Conservation (phyloP, 1,140 invertebrate genomes). For the Drosophila yakuba region DNA sequence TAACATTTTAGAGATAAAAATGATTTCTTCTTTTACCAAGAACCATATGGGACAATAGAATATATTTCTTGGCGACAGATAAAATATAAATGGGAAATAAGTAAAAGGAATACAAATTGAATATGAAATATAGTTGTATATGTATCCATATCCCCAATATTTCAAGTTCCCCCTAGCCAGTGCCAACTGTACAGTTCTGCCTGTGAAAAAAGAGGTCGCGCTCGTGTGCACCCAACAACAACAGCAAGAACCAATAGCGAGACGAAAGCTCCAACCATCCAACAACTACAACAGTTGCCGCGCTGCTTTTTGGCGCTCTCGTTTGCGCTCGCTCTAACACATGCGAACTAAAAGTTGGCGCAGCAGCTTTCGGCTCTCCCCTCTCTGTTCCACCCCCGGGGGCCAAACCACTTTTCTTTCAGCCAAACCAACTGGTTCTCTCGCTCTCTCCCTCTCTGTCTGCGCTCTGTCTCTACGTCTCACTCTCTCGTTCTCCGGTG, state of each 20-base stretch:
- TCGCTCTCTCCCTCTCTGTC: slow-evolving; percentile 42
- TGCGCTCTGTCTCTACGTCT: slow-evolving; percentile 17
- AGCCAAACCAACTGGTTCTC: slow-evolving; percentile 40
- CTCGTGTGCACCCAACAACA: slow-evolving; percentile 73
- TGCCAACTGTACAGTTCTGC: slow-evolving; percentile 66
- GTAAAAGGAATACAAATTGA: too few relatives aligned
- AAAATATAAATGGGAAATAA: too few relatives aligned
- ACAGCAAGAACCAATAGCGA: slow-evolving; percentile 24
- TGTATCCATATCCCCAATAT: slow-evolving; percentile 4
- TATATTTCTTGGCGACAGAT: too few relatives aligned
- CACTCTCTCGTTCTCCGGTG: slow-evolving; percentile 39
- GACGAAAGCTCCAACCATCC: slow-evolving; percentile 35
- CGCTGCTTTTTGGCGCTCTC: slow-evolving; percentile 65
- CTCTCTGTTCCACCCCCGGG: not conserved
- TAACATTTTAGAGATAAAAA: too few relatives aligned
- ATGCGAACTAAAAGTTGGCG: slow-evolving; percentile 65
- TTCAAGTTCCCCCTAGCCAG: slow-evolving; percentile 42
- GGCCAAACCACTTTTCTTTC: slow-evolving; percentile 8
- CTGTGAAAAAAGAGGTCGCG: slow-evolving; percentile 74
- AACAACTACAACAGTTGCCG: slow-evolving; percentile 52
- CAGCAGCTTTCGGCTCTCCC: slow-evolving; percentile 52
- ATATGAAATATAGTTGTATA: not conserved
- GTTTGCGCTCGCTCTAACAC: slow-evolving; percentile 79
- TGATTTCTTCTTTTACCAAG: too few relatives aligned
- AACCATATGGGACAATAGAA: too few relatives aligned